Evolutionary conservation across 2,797 vertebrate species (phyloP).

Genomic region (Buphagus erythrorhynchus): DNA sequence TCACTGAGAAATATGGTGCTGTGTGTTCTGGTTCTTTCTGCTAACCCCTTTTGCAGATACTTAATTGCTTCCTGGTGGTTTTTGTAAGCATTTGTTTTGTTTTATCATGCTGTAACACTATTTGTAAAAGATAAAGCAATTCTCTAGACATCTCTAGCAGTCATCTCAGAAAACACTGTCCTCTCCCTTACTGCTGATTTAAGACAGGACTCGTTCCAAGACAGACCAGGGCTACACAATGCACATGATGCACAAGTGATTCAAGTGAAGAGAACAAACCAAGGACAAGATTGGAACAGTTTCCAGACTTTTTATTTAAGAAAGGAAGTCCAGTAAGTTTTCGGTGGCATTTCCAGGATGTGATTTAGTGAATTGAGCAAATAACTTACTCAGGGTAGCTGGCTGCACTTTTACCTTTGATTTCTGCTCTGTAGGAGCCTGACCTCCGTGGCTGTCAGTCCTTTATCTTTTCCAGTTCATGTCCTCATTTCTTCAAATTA

Average conservation of each 20-base stretch:
- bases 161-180: background rate
- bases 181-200: background rate
- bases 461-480: background rate
- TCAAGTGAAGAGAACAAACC: background rate
- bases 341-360: background rate
- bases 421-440: background rate
- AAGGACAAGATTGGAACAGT: background rate
- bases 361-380: background rate
- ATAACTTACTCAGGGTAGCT: background rate
- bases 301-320: background rate
- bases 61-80: constrained; percentile 2
- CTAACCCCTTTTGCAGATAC: background rate
- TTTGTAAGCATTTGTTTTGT: constrained; percentile 22
- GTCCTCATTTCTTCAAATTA: background rate
- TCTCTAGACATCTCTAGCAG: background rate
- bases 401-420: background rate
- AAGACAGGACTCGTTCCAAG: background rate
- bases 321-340: background rate
- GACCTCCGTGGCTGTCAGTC: background rate
- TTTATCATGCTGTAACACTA: background rate
- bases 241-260: background rate
- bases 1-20: background rate
- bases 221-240: background rate
- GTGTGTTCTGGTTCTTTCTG: background rate
- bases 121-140: background rate